Base-by-base conservation (phyloP, 2,113 vertebrate genomes). In the Phrynosoma platyrhinos region DNA sequence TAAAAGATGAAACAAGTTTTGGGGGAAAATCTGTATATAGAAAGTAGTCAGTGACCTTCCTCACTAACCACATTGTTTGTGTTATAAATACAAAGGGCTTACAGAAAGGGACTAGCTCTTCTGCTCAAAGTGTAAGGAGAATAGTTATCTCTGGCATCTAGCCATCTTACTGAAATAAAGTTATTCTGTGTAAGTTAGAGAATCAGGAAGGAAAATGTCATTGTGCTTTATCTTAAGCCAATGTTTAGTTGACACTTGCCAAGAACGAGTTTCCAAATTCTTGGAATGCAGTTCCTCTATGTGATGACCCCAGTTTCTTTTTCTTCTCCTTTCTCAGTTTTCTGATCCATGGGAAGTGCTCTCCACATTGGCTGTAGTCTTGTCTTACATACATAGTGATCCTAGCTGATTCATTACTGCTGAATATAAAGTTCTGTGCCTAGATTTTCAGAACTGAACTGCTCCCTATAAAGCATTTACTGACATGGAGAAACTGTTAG, bases 151-250 rank as follows among this genome's bases (percentile, higher is more conserved):
- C 68, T 32, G 79, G 36, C 36, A n/a, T 20, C 40, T 53, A 30
- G 42, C 30, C 32, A 18, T 30, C 9, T 40, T 69, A 36, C 9
- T 77, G 58, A 40, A 78, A 53, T 76, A 83, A 25, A 16, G 12
- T 25, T 27, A 52, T 36, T 66, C 42, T 30, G 42, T 53, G 32
- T 82, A 40, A n/a, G 36, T 64, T n/a, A 74, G 62, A 9, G 14
- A 62, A 78, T 20, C 42, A 55, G 81, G 62, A 68, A 78, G 64
- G 47, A 88, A 82, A 83, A 78, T 78, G 42, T 55, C 16, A 55
- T 16, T 40, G n/a, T 82, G 74, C 62, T 77, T 88, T 68, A 83
- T 76, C 40, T 68, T 83, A 52, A 88, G 42, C 72, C 21, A 68
- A 53, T 69, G 42, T 69, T 88, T 69, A 36, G 8, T 77, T 83